Conservation (phyloP, 2,797 vertebrate species). For the Anas capensis region DNA sequence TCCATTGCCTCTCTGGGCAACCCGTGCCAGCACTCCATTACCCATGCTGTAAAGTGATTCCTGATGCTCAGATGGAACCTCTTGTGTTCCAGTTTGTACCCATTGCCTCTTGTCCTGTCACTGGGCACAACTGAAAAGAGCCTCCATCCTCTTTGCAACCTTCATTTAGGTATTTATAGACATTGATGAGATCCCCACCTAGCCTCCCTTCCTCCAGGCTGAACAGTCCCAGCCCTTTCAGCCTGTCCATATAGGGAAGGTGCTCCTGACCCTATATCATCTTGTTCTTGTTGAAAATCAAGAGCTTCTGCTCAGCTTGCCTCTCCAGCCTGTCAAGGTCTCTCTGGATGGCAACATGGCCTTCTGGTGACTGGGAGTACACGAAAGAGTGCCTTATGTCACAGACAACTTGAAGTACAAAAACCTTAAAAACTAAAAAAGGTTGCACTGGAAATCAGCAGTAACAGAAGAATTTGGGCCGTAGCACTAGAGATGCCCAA, state of each 20-base stretch:
- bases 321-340: background rate
- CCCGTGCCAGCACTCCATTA: background rate
- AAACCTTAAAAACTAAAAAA: background rate
- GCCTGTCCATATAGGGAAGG: background rate
- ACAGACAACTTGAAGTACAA: background rate
- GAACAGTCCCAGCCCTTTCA: background rate
- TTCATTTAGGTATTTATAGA: too few species aligned
- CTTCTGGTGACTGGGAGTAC: background rate
- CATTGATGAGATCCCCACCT: too few species aligned
- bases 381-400: fast-evolving
- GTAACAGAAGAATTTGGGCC: background rate
- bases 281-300: background rate
- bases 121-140: too few species aligned
- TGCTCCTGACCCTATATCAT: background rate
- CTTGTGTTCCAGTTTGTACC: too few species aligned
- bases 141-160: too few species aligned
- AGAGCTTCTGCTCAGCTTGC: background rate
- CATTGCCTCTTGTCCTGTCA: too few species aligned
- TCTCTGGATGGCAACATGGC: background rate
- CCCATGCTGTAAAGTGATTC: background rate
- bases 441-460: background rate
- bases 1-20: background rate
- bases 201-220: background rate
- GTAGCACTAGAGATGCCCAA: background rate
- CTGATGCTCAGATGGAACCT: too few species aligned